Evolutionary conservation across 2,113 vertebrate species (phyloP).

Genomic region (Heptranchias perlo): DNA sequence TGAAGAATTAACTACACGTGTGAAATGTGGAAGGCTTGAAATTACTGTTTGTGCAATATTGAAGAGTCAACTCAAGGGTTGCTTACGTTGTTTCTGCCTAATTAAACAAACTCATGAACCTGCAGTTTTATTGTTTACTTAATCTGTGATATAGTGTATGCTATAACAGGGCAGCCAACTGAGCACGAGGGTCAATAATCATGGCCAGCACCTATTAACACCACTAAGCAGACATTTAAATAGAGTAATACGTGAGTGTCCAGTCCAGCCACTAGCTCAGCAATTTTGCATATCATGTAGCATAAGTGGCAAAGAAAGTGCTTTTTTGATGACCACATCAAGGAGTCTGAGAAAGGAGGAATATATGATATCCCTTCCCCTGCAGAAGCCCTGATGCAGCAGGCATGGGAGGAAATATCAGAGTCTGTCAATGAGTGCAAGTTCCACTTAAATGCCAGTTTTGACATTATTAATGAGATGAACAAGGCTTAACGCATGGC

Average conservation of each 20-base stretch:
- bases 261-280: not conserved
- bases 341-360: too few species aligned
- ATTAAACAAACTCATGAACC: not conserved
- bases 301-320: too few species aligned
- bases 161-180: not conserved
- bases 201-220: not conserved
- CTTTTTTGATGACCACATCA: too few species aligned
- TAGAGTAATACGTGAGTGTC: not conserved
- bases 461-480: too few species aligned
- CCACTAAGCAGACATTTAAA: too few species aligned
- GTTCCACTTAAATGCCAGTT: too few species aligned
- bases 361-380: not conserved
- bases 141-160: not conserved
- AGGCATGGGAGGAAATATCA: too few species aligned
- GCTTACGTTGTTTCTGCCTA: not conserved
- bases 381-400: not conserved
- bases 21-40: not conserved
- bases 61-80: not conserved
- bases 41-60: not conserved
- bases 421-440: not conserved
- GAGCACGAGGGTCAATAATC: not conserved
- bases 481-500: too few species aligned
- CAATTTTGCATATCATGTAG: not conserved
- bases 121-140: not conserved
- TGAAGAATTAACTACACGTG: not conserved